Percentiles rank a stretch among this genome's conserved stretches.
Conservation (phyloP, 2,888 invertebrate genomes). For the Pycnomerus fuliginosus region DNA sequence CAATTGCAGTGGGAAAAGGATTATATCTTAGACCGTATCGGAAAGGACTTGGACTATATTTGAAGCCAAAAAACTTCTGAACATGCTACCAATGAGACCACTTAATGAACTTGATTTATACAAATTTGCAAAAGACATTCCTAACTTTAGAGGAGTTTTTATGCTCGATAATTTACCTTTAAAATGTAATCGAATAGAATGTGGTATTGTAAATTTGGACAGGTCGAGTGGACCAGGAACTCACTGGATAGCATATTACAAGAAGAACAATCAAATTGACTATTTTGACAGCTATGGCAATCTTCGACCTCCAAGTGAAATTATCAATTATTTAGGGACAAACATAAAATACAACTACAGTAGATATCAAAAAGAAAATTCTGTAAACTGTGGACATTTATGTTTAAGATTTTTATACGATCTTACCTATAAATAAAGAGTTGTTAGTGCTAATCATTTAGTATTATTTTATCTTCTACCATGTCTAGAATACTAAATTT, state of each 20-base stretch:
- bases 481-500: slow-evolving; percentile 29
- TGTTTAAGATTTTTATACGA: slow-evolving; percentile 23
- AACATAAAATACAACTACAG: slow-evolving; percentile 13
- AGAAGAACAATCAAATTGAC: slow-evolving; percentile 6
- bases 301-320: slow-evolving; percentile 14
- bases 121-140: slow-evolving; percentile 34
- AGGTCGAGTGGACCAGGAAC: slow-evolving; percentile 10
- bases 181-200: slow-evolving; percentile 30
- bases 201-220: slow-evolving; percentile 38
- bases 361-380: slow-evolving; percentile 6
- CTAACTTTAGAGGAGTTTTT: slow-evolving; percentile 41
- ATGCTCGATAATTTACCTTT: slow-evolving; percentile 46
- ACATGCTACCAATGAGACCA: slow-evolving; percentile 32
- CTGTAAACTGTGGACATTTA: slow-evolving; percentile 16
- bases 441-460: slow-evolving; percentile 1
- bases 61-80: slow-evolving; percentile 28
- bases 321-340: slow-evolving; percentile 10
- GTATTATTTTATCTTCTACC: slow-evolving; percentile 21
- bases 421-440: slow-evolving; percentile 8
- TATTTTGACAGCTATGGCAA: slow-evolving; percentile 21
- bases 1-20: slow-evolving; percentile 41
- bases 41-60: slow-evolving; percentile 27
- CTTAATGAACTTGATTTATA: slow-evolving; percentile 39
- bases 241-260: slow-evolving; percentile 22
- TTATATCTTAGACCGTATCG: slow-evolving; percentile 38